Conservation (phyloP, 2,888 invertebrate genomes). For the Andrena haemorrhoa region DNA sequence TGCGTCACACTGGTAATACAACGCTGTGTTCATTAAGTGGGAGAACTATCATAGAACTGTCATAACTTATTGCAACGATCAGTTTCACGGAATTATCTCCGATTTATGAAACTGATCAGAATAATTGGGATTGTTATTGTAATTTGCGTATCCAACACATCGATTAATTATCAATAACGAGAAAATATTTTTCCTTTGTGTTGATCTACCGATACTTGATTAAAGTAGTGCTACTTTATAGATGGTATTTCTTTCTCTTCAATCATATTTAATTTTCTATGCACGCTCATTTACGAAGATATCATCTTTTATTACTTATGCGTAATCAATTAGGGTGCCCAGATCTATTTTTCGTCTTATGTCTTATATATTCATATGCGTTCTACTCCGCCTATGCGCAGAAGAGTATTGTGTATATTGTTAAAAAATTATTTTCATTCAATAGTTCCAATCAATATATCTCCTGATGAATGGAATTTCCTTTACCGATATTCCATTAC, state of each 20-base stretch:
- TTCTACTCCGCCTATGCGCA: constrained; percentile 7
- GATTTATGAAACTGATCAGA: constrained; percentile 17
- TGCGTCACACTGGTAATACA: constrained; percentile 57
- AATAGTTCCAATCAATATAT: neutral
- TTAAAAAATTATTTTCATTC: constrained; percentile 9
- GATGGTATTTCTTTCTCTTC: neutral
- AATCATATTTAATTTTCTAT: neutral
- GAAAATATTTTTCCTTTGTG: neutral
- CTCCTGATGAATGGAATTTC: neutral
- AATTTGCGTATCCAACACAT: neutral
- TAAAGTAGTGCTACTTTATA: neutral
- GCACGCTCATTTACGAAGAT: neutral
- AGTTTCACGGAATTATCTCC: constrained; percentile 33
- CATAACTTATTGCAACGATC: constrained; percentile 28
- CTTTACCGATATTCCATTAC: neutral
- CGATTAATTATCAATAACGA: neutral
- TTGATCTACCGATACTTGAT: neutral
- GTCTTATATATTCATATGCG: neutral
- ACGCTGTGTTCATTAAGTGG: constrained; percentile 48
- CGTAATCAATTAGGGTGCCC: neutral
- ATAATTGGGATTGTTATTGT: neutral
- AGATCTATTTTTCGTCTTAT: neutral
- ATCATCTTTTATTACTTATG: neutral
- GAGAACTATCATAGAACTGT: constrained; percentile 35
- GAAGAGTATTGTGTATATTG: neutral